Base-by-base conservation (phyloP, 2,888 invertebrate genomes). In the Phortica magna region DNA sequence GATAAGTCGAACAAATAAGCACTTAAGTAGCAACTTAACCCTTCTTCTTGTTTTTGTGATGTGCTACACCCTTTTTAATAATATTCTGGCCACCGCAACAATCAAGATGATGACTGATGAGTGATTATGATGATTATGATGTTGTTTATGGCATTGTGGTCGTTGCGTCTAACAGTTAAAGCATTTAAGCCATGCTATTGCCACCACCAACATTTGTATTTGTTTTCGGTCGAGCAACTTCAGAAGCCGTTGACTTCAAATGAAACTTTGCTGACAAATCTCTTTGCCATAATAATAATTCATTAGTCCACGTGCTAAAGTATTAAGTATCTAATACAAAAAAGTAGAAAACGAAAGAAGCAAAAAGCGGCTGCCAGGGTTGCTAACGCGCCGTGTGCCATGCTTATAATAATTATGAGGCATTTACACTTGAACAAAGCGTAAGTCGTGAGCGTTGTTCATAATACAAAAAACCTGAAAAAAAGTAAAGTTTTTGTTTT, bases 1-100 rank as follows among this genome's bases (percentile, higher is more conserved):
- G 42, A 67, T 67, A 67, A 67, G n/a, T 14, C 39, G 14, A 67
- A 42, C 17, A 67, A 67, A 67, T 67, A 67, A 39, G 41, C 42
- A 42, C 67, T 67, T 67, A 67, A 67, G 67, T 67, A 42, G n/a
- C 42, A n/a, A 67, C 67, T 67, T 67, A 67, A 42, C 67, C 67
- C 67, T 67, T n/a, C n/a, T n/a, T n/a, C n/a, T n/a, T n/a, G n/a
- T n/a, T n/a, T 67, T 19, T 1, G 3, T n/a, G 59, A 10, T n/a
- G n/a, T n/a, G 59, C 17, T 7, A 59, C 41, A 67, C 39, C 67
- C 14, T 17, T 17, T n/a, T 17, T 14, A 39, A 39, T 14, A 39
- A 39, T 31, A 64, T 22, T 12, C 64, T 22, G 9, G 1, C 17
- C 22, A 64, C 31, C 17, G 19, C 5, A 61, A 61, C 19, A 17